These are phyloP conservation scores for Phoxinus dragarum DNA, from an alignment of 2,797 vertebrate species.

Conservation along the genomic window DNA sequence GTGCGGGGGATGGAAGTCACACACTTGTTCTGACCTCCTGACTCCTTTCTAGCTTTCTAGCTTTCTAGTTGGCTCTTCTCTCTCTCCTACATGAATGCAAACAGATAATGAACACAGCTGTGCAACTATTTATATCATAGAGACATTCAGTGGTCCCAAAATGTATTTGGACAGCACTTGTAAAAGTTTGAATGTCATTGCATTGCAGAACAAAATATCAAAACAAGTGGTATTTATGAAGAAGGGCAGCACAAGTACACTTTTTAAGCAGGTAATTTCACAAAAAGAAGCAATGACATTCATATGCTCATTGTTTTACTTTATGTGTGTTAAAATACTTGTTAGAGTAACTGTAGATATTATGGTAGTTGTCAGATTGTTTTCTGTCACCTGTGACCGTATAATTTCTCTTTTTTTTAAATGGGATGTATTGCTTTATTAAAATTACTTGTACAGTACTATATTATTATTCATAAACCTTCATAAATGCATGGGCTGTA, in stretches of 20 bases:
- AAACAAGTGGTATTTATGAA: neutral
- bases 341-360: neutral
- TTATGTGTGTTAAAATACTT: neutral
- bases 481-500: slow-evolving; percentile 43
- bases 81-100: neutral
- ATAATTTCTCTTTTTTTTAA: neutral
- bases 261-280: neutral
- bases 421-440: neutral
- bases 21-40: neutral
- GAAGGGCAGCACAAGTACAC: neutral
- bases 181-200: neutral
- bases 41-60: slow-evolving; percentile 5
- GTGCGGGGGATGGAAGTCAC: neutral
- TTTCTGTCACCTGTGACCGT: neutral
- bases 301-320: neutral
- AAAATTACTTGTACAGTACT: neutral
- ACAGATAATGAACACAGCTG: slow-evolving; percentile 24
- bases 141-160: neutral
- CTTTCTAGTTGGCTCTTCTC: slow-evolving; percentile 15
- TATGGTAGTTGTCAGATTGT: neutral
- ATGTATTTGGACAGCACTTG: neutral
- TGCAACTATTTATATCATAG: slow-evolving; percentile 10
- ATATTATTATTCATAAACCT: neutral
- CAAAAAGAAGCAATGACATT: neutral
- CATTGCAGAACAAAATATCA: neutral